Evolutionary conservation across 2,113 vertebrate species (phyloP).

Genomic region (Bambusicola thoracicus): DNA sequence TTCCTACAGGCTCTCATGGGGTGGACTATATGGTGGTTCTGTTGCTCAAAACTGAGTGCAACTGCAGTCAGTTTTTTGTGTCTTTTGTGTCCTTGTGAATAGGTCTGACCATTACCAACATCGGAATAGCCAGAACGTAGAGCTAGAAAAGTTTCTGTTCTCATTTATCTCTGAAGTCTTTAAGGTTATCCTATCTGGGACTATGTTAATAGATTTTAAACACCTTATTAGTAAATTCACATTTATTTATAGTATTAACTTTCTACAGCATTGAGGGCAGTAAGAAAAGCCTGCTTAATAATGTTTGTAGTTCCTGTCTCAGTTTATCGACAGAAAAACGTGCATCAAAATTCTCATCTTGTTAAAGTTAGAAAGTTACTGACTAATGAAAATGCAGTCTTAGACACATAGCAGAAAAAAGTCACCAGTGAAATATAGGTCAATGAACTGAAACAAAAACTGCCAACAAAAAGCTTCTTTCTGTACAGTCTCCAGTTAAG

Average conservation of each 20-base stretch:
- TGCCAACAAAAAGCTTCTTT: neutral
- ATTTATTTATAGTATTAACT: neutral
- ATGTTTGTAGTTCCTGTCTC: neutral
- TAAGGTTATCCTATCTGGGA: neutral
- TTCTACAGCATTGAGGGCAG: constrained; percentile 10
- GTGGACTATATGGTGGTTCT: neutral
- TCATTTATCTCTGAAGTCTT: neutral
- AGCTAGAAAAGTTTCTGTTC: constrained; percentile 18
- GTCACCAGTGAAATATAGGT: neutral
- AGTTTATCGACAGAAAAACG: neutral
- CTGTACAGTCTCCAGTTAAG: neutral
- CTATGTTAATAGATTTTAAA: neutral
- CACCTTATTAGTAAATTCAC: neutral
- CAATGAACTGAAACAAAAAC: too few relatives aligned
- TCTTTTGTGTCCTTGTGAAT: constrained; percentile 52
- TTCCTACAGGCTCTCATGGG: neutral
- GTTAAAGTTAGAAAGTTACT: neutral
- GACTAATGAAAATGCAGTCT: neutral
- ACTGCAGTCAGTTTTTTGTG: constrained; percentile 30
- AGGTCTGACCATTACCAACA: constrained; percentile 5
- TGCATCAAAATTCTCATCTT: neutral
- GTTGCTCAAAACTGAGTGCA: neutral
- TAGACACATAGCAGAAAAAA: neutral
- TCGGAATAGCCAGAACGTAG: constrained; percentile 20
- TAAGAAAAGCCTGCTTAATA: constrained; percentile 10